Evolutionary conservation across 2,797 vertebrate genomes (phyloP), one percentile per base, ranked within the genome.

Genomic region (Trachurus trachurus): DNA sequence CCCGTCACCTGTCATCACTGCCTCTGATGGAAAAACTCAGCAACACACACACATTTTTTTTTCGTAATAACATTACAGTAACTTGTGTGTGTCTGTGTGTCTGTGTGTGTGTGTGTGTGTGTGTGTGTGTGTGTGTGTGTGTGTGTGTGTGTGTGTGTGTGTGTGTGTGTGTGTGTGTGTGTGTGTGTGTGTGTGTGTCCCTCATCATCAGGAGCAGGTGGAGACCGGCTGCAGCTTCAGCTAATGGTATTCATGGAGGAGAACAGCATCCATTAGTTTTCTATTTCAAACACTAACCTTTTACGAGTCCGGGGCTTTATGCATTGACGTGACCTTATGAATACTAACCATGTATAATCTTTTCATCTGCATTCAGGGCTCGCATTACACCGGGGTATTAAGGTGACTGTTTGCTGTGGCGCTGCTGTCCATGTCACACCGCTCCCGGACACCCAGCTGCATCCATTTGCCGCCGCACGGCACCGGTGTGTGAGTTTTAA

Each of bases 201-300:
- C 31, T 34, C 9, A 6, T 63, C 17, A 45, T 26, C 21, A 63
- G n/a, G 19, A 37, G 72, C 0, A 6, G 7, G 10, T 59, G 19
- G 13, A 73, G 61, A 79, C 66, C 68, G 67, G 59, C 69, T 44
- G 26, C 54, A 71, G 49, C 73, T 79, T 71, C 39, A 34, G 62
- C 39, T 84, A 89, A 86, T 93, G 78, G 26, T 80, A 93, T 92
- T 92, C 90, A 91, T 88, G 53, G 37, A 80, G 63, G 31, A 76
- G 47, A 86, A 80, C 76, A 72, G 68, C 74, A 68, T 89, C 84
- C 75, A 91, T 94, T 90, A 90, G 74, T 60, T 87, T 87, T 88
- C 74, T 54, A 71, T 90, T 93, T 89, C 78, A 79, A 89, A 87
- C 56, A 39, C 69, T 77, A 85, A 92, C 84, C 90, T 90, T 92